Conservation (phyloP, 1,140 invertebrate species). For the Heterodera schachtii region DNA sequence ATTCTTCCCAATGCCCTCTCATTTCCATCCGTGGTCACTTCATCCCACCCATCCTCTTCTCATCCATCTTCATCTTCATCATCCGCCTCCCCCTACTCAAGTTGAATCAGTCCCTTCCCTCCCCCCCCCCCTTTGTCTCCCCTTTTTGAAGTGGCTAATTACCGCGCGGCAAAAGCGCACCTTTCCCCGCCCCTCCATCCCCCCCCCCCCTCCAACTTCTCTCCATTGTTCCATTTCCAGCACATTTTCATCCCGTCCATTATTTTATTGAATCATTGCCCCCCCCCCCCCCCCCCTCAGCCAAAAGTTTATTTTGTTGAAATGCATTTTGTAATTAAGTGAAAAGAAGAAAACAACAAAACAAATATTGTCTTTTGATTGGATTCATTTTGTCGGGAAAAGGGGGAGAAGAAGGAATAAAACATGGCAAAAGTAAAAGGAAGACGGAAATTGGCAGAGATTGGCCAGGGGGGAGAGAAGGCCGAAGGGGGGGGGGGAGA, state of each 20-base stretch:
- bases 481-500: no score
- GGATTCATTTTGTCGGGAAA: background rate
- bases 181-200: background rate
- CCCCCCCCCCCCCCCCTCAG: background rate
- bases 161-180: background rate
- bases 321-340: background rate
- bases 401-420: no score
- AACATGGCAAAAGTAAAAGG: background rate
- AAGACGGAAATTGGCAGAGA: background rate
- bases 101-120: background rate
- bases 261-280: background rate
- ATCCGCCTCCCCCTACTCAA: background rate
- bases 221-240: background rate
- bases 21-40: background rate
- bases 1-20: background rate
- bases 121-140: no score
- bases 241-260: background rate
- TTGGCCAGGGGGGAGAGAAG: background rate
- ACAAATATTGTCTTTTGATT: background rate
- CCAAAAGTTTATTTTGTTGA: background rate
- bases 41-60: background rate
- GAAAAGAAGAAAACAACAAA: background rate
- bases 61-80: background rate
- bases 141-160: conserved; percentile 3
- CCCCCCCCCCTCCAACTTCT: background rate